phyloP scores from a whole-genome alignment of 2,797 vertebrate species.

The Hippoglossus hippoglossus region DNA sequence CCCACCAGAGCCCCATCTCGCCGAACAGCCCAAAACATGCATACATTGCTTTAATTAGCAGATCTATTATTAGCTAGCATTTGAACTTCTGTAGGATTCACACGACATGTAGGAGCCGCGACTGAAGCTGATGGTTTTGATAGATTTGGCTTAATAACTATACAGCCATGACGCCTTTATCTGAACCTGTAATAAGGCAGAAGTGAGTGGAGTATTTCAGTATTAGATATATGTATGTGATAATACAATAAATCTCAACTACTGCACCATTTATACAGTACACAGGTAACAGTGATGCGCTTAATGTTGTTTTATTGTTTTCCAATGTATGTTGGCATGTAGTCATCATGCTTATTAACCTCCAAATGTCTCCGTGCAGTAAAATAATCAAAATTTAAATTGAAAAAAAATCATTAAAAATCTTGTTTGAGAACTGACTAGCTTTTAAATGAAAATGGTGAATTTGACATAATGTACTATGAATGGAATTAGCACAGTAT shows the following conservation, averaged over 20 bases:
- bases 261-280: not conserved
- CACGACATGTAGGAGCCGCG: conserved; percentile 38
- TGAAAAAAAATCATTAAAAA: not conserved
- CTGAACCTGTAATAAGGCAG: conserved; percentile 12
- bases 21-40: conserved; percentile 61
- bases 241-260: not conserved
- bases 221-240: conserved; percentile 6
- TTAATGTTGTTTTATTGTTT: not conserved
- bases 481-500: not conserved
- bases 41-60: conserved; percentile 74
- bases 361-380: not conserved
- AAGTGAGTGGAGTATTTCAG: not conserved
- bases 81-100: conserved; percentile 51
- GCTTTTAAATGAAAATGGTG: not conserved
- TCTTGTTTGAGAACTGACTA: not conserved
- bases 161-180: conserved; percentile 6
- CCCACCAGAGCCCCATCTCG: conserved; percentile 61
- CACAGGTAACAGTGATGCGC: too few relatives aligned
- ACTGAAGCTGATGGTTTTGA: conserved; percentile 37
- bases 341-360: not conserved
- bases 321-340: not conserved
- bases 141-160: conserved; percentile 17
- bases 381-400: not conserved
- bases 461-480: not conserved
- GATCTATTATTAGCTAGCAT: conserved; percentile 69